Base-by-base conservation (phyloP, 2,113 vertebrate species). In the Poecile atricapillus region DNA sequence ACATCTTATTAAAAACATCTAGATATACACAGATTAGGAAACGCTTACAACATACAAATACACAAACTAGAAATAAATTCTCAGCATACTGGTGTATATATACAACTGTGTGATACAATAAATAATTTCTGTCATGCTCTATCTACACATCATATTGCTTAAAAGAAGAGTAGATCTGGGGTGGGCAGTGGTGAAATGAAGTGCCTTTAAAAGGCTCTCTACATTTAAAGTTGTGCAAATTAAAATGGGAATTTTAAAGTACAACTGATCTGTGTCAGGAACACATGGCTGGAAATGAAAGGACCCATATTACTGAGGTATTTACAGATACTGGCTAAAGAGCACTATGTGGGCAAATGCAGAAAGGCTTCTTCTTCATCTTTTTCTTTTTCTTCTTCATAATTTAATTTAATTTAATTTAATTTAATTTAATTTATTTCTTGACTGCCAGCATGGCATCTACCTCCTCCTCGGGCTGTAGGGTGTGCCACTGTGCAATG, bases 81-180 rank as follows among this genome's bases (percentile, higher is more conserved):
- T 99, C 97, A 99, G 98, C 99, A 98, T 99, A 99, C 98, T 98
- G 98, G 98, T 99, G 98, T 99, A 98, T 99, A 98, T 98, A 98
- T 99, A 99, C 99, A 99, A 98, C 98, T 97, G 97, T 98, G 99
- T 98, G 98, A 98, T 99, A 99, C 99, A 98, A 98, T 99, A 99
- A 98, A 98, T 98, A 98, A 98, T 99, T 99, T 99, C 98, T 98
- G 98, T 99, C 99, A 99, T 99, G 99, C 99, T 99, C 98, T 99
- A 99, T 99, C 99, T 99, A 99, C 99, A 99, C 99, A 99, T 99
- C 98, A 99, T 99, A 99, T 99, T 99, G 99, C 99, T 99, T 99
- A 99, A 99, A 99, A 99, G 99, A 99, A 99, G 99, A 99, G 98
- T 98, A 98, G 98, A 98, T 98, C 82, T 96, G 94, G 93, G 97